Percentiles rank a stretch among this genome's conserved stretches.
Evolutionary conservation across 1,140 invertebrate genomes (phyloP).

Genomic region (Sitobion miscanthi): DNA sequence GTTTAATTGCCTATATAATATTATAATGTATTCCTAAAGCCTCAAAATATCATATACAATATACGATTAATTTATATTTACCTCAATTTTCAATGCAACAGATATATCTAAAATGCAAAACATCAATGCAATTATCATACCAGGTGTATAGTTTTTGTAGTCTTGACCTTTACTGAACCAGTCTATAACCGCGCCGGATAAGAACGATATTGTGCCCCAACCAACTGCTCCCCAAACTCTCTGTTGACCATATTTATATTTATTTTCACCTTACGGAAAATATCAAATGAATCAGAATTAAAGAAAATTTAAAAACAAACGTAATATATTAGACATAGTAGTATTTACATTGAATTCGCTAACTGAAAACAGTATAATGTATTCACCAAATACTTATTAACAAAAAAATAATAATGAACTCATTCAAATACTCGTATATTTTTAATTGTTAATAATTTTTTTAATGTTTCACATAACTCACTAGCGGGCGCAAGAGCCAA

Average conservation of each 20-base stretch:
- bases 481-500: no score
- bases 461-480: no score
- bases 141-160: conserved; percentile 73
- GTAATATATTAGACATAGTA: no score
- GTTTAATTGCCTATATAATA: not conserved
- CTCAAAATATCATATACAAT: not conserved
- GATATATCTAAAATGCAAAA: conserved; percentile 71
- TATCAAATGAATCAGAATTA: not conserved
- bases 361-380: no score
- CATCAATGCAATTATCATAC: conserved; percentile 70
- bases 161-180: conserved; percentile 65
- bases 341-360: no score
- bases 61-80: conserved; percentile 60
- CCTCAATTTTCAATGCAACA: conserved; percentile 70
- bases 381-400: no score
- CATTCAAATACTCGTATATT: no score
- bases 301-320: no score
- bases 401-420: no score
- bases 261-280: conserved; percentile 62
- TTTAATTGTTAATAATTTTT: no score
- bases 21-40: not conserved
- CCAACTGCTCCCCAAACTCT: conserved; percentile 80
- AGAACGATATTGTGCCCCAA: conserved; percentile 73
- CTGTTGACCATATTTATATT: conserved; percentile 76
- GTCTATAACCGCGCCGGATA: conserved; percentile 73